These are phyloP conservation scores for Setophaga coronata DNA, from an alignment of 2,113 vertebrate genomes.

Conservation along the genomic window DNA sequence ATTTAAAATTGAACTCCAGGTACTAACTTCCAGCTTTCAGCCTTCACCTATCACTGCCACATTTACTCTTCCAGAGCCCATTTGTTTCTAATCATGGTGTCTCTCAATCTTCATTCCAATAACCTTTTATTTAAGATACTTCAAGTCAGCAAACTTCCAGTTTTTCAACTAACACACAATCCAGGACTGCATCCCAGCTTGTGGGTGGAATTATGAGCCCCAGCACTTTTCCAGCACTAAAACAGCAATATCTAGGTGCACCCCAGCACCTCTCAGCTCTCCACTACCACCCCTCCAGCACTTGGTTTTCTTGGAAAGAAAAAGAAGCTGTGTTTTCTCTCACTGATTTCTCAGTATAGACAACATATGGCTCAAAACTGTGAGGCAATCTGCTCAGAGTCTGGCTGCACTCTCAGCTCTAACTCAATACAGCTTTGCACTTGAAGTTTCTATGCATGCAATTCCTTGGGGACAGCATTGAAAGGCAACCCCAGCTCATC, in stretches of 20 bases:
- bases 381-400: slow-evolving; percentile 54
- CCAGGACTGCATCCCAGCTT: background rate
- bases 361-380: slow-evolving; percentile 59
- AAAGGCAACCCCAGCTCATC: background rate
- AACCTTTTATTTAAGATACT: background rate
- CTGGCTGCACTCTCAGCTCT: slow-evolving; percentile 3
- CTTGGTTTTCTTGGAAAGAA: slow-evolving; percentile 30
- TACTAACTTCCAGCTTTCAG: background rate
- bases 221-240: background rate
- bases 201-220: fast-evolving
- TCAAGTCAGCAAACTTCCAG: background rate
- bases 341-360: slow-evolving; percentile 32
- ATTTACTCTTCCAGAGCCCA: background rate
- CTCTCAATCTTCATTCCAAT: background rate
- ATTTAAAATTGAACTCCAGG: background rate
- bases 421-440: background rate
- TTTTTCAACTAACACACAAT: background rate
- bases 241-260: background rate
- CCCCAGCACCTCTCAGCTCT: background rate
- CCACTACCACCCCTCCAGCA: background rate
- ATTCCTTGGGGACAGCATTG: background rate
- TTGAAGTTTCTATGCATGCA: background rate
- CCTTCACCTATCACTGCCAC: background rate
- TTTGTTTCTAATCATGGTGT: background rate
- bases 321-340: slow-evolving; percentile 38